phyloP scores from a whole-genome alignment of 2,113 vertebrate genomes.

The Uria lomvia region DNA sequence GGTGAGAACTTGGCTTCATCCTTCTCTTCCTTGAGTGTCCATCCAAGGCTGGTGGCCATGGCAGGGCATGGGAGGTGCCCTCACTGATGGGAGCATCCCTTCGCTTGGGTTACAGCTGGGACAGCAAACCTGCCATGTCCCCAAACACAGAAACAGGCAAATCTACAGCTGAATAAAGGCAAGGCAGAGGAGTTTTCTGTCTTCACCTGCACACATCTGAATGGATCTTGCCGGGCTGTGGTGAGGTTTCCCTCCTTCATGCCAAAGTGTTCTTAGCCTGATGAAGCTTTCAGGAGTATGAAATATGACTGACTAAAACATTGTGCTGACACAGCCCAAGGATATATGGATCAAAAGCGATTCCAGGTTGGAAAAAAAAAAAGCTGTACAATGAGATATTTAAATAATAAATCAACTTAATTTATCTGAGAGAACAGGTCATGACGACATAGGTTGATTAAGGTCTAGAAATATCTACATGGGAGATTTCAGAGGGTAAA shows the following conservation, averaged over 20 bases:
- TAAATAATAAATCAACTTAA: not conserved
- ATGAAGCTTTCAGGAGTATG: not conserved
- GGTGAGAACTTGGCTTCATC: not conserved
- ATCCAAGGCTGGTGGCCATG: not conserved
- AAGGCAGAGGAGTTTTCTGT: not conserved
- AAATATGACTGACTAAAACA: not conserved
- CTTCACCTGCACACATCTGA: not conserved
- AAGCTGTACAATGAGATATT: not conserved
- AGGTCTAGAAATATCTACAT: not conserved
- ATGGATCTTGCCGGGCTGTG: rapidly evolving
- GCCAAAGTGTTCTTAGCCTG: not conserved
- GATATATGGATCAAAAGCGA: not conserved
- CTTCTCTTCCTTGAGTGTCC: not conserved
- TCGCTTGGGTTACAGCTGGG: not conserved
- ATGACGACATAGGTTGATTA: not conserved
- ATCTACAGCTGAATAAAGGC: not conserved
- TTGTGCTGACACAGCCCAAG: not conserved
- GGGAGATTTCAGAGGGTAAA: not conserved
- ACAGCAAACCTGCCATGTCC: rapidly evolving
- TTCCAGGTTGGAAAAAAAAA: not conserved
- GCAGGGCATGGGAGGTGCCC: not conserved
- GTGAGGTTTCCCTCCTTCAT: not conserved
- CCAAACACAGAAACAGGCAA: not conserved
- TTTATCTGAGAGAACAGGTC: not conserved
- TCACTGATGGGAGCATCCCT: not conserved